phyloP scores from a whole-genome alignment of 1,140 invertebrate species.

The Chironomus tepperi region DNA sequence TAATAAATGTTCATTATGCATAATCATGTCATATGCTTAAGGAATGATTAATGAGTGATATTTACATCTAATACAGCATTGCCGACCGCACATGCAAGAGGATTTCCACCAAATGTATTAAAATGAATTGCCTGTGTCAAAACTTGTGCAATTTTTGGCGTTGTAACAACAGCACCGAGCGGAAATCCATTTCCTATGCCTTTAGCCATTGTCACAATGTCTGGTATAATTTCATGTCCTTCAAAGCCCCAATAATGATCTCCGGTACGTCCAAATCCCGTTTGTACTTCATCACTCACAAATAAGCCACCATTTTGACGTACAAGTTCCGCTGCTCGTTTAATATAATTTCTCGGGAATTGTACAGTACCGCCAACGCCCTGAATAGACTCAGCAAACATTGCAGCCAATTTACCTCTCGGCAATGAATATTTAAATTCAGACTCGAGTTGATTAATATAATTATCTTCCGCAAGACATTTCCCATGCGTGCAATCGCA shows the following conservation, averaged over 20 bases:
- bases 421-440: slow-evolving; percentile 67
- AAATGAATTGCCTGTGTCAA: slow-evolving; percentile 76
- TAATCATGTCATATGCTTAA: neutral
- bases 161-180: slow-evolving; percentile 87
- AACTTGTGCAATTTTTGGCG: slow-evolving; percentile 66
- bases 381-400: slow-evolving; percentile 93
- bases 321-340: slow-evolving; percentile 70
- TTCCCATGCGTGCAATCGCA: slow-evolving; percentile 55
- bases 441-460: slow-evolving; percentile 74
- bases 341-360: slow-evolving; percentile 81
- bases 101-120: slow-evolving; percentile 95
- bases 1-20: slow-evolving; percentile 20
- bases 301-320: slow-evolving; percentile 74
- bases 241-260: slow-evolving; percentile 94
- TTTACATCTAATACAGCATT: slow-evolving; percentile 73
- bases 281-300: slow-evolving; percentile 92
- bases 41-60: slow-evolving; percentile 5
- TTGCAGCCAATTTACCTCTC: slow-evolving; percentile 64
- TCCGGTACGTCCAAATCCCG: slow-evolving; percentile 90
- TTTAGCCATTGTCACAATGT: slow-evolving; percentile 87
- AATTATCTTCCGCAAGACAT: slow-evolving; percentile 68
- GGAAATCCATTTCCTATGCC: slow-evolving; percentile 87
- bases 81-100: slow-evolving; percentile 78
- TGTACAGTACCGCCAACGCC: slow-evolving; percentile 87
- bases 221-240: slow-evolving; percentile 73